Base-by-base conservation (phyloP, 2,797 vertebrate species). In the Muscicapa striata region DNA sequence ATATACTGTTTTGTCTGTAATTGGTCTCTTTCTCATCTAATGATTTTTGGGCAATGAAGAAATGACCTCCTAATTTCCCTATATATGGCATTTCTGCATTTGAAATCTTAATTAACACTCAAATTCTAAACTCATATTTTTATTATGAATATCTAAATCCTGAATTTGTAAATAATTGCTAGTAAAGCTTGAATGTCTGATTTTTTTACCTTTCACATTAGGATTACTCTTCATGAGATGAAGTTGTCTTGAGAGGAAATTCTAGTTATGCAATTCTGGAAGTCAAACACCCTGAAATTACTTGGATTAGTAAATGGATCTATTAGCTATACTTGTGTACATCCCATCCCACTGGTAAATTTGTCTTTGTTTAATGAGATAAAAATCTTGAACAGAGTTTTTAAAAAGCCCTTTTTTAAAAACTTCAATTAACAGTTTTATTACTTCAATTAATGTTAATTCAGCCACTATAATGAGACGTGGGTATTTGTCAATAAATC, bases 321-420 rank as follows among this genome's bases (percentile, higher is more conserved):
- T 64, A 32, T 72, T 43, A 52, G 4, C 10, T 64, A 10, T 61
- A 49, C 6, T 51, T 63, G 13, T 45, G 30, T 80, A 45, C 6
- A 24, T 62, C 12, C 15, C 21, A 83, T 58, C 7, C 9, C 29
- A 29, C 5, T 58, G 27, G 30, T 62, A 82, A 30, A 45, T 70
- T 84, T 80, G 36, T 58, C 9, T 91, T 54, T 63, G 11, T 83
- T 73, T 83, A 67, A 55, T 43, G 18, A 51, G 23, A 75, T 73
- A 19, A 66, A 17, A 67, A 77, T 70, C 48, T 52, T 38, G 5
- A 90, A 27, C 2, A 69, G 15, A 74, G n/a, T 76, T 83, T 83
- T 5, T 4, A 18, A 61, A 89, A 57, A 22, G 1, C 0, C 0
- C 1, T 2, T 6, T 43, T 46, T 41, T 63, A 10, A 11, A 13